Evolutionary conservation across 2,113 vertebrate genomes (phyloP).

Genomic region (Cyphomyrus discorhynchus): DNA sequence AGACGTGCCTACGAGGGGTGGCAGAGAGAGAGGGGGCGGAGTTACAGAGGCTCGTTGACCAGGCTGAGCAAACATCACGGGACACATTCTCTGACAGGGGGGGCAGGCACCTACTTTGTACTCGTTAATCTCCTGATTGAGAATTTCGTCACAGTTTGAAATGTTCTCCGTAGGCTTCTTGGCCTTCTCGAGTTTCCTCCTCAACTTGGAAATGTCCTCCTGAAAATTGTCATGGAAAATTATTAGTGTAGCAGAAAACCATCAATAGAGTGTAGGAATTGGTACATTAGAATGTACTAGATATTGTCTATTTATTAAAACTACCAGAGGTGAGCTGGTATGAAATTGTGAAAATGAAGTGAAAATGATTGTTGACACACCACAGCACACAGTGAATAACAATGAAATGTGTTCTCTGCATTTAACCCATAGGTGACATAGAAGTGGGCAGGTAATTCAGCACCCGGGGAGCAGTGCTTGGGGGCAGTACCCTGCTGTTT

Average conservation of each 20-base stretch:
- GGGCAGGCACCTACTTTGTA: slow-evolving; percentile 72
- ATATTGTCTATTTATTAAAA: neutral
- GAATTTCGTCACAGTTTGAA: slow-evolving; percentile 88
- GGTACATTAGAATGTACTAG: neutral
- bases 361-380: neutral
- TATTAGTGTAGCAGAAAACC: neutral
- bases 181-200: slow-evolving; percentile 86
- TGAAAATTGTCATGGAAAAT: slow-evolving; percentile 35
- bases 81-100: neutral
- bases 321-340: neutral
- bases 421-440: neutral
- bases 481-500: neutral
- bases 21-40: neutral
- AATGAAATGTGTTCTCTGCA: neutral
- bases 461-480: too few species aligned
- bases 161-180: slow-evolving; percentile 95
- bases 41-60: neutral
- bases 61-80: neutral
- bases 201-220: slow-evolving; percentile 92
- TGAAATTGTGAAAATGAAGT: neutral
- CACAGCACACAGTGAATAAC: neutral
- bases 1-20: slow-evolving; percentile 69
- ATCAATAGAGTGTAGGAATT: neutral
- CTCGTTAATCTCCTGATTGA: slow-evolving; percentile 96
- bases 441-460: neutral